Evolutionary conservation across 2,113 vertebrate genomes (phyloP), one percentile per base, ranked within the genome.

Genomic region (Anarhynchus alexandrinus): DNA sequence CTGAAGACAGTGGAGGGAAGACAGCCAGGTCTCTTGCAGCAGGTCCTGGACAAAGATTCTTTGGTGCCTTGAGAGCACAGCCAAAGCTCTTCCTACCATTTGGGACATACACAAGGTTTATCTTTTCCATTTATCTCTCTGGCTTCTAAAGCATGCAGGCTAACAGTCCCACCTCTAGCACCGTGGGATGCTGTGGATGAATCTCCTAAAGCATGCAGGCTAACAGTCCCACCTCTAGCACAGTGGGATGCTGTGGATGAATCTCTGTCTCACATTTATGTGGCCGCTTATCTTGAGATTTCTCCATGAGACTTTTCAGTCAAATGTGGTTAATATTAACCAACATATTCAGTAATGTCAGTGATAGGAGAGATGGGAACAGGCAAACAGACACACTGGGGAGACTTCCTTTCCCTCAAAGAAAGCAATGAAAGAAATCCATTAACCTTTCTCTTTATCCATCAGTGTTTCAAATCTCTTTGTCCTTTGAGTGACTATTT

Each of bases 401-500:
- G 19, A 81, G 6, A 62, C 18, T 12, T 82, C 10, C 6, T 61
- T 83, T 86, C n/a, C 34, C 40, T 92, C 65, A 71, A 78, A 83
- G 51, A 40, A 95, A 95, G 17, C 7, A 81, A 16, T 11, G 36
- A 73, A 86, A 52, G 32, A 88, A 92, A 90, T 81, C 19, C 80
- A 11, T 78, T 66, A 74, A 90, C 43, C 77, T 93, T 93, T 94
- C 10, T 82, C 26, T 78, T 94, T 89, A 85, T 85, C 21, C 26
- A 40, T 45, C 72, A 27, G 17, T 26, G 15, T 88, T 92, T 86
- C 26, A 74, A 65, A 92, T 86, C 51, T 95, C 81, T 65, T 90
- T 92, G 80, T 95, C 67, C 71, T 95, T 92, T 95, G 11, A 86
- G 15, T 88, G 27, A 79, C 34, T 91, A 67, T 91, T 88, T 90